Percentiles rank a stretch among this genome's conserved stretches.
phyloP scores from a whole-genome alignment of 2,797 vertebrate genomes.

The Syngnathus rostellatus region DNA sequence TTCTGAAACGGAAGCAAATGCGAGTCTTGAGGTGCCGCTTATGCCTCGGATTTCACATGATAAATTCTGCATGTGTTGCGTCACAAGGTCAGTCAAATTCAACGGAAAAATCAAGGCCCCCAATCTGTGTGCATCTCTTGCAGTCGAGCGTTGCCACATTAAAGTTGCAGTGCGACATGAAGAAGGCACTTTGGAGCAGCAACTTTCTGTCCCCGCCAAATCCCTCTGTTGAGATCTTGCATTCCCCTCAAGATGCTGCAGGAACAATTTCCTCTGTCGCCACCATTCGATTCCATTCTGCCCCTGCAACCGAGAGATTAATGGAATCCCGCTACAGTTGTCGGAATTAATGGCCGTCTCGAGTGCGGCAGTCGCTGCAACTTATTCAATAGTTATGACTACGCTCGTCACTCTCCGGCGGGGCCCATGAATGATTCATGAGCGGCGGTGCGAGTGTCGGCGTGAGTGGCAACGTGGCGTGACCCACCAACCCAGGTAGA shows the following conservation, averaged over 20 bases:
- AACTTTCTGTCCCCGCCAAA: conserved; percentile 27
- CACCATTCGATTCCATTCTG: conserved; percentile 15
- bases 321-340: conserved; percentile 23
- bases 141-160: not conserved
- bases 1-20: too few relatives aligned
- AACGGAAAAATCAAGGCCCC: not conserved
- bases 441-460: conserved; percentile 16
- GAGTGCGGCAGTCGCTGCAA: conserved; percentile 26
- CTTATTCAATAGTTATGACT: conserved; percentile 54
- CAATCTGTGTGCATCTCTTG: not conserved
- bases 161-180: not conserved
- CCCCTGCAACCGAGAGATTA: conserved; percentile 21
- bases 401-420: conserved; percentile 35
- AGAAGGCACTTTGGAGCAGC: not conserved
- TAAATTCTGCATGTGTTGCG: too few relatives aligned
- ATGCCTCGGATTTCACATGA: too few relatives aligned
- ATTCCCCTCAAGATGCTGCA: conserved; percentile 22
- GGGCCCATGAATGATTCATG: conserved; percentile 59
- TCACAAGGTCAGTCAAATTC: not conserved
- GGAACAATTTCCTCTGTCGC: not conserved
- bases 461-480: conserved; percentile 23
- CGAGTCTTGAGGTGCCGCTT: too few relatives aligned
- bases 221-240: conserved; percentile 28
- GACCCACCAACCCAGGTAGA: conserved; percentile 33
- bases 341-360: conserved; percentile 35